phyloP scores from a whole-genome alignment of 2,113 vertebrate species.

The Donacobius atricapilla region DNA sequence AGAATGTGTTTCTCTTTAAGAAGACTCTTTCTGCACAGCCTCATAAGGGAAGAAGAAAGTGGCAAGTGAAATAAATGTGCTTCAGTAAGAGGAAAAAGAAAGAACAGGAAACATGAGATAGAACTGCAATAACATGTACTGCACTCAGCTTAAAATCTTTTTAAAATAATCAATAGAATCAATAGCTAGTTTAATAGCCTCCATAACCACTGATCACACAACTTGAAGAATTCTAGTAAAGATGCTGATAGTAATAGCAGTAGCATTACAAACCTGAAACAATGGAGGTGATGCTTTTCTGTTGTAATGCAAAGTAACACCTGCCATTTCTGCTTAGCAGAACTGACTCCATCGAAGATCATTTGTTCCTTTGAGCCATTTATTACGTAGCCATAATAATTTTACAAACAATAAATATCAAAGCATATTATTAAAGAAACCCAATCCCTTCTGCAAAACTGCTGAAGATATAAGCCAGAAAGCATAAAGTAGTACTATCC shows the following conservation, averaged over 20 bases:
- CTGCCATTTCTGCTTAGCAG: not conserved
- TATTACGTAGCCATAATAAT: not conserved
- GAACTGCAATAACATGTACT: not conserved
- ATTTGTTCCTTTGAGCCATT: not conserved
- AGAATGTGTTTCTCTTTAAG: not conserved
- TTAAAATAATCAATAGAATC: not conserved
- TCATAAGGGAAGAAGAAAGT: not conserved
- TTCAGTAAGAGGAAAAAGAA: not conserved
- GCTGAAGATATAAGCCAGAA: not conserved
- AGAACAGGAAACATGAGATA: not conserved
- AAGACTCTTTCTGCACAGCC: not conserved
- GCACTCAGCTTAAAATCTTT: not conserved
- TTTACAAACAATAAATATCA: not conserved
- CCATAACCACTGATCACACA: not conserved
- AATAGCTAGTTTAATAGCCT: not conserved
- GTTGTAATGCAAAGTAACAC: constrained; percentile 5
- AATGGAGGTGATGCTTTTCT: not conserved
- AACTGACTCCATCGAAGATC: not conserved
- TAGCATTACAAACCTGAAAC: not conserved
- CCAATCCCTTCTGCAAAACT: not conserved
- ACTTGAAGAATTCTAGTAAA: not conserved
- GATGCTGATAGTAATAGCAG: not conserved
- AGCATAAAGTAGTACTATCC: not conserved
- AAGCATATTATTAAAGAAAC: not conserved
- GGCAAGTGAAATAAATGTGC: not conserved